Conservation (phyloP, 2,113 vertebrate genomes). For the Crotalus viridis region DNA sequence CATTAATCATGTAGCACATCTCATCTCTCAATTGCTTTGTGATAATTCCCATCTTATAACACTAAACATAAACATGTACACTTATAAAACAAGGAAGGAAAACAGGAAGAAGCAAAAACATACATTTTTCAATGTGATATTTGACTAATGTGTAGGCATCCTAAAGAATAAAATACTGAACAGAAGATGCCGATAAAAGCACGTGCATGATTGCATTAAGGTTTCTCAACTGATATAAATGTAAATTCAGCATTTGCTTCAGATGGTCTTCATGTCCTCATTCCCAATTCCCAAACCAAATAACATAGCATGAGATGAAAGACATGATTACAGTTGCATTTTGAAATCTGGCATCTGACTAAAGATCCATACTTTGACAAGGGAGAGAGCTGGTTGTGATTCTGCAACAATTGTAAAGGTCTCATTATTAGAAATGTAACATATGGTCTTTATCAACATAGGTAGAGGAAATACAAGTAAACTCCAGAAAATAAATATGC, state of each 20-base stretch:
- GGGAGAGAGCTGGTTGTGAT: rapidly evolving
- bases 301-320: slow-evolving; percentile 18
- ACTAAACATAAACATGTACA: not conserved
- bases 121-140: not conserved
- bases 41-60: not conserved
- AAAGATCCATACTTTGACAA: not conserved
- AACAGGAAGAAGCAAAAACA: not conserved
- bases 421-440: not conserved
- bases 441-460: not conserved
- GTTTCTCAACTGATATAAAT: slow-evolving; percentile 13
- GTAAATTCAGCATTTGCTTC: slow-evolving; percentile 56
- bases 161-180: not conserved
- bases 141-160: not conserved
- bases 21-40: not conserved
- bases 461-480: not conserved
- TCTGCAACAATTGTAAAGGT: not conserved
- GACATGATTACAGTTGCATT: not conserved
- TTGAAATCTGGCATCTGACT: not conserved
- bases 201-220: not conserved
- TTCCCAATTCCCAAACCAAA: slow-evolving; percentile 53
- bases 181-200: not conserved
- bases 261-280: slow-evolving; percentile 52
- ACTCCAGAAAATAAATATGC: not conserved
- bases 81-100: not conserved
- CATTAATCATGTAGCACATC: not conserved